Conservation (phyloP, 2,888 invertebrate genomes). For the Pyrgus malvae region DNA sequence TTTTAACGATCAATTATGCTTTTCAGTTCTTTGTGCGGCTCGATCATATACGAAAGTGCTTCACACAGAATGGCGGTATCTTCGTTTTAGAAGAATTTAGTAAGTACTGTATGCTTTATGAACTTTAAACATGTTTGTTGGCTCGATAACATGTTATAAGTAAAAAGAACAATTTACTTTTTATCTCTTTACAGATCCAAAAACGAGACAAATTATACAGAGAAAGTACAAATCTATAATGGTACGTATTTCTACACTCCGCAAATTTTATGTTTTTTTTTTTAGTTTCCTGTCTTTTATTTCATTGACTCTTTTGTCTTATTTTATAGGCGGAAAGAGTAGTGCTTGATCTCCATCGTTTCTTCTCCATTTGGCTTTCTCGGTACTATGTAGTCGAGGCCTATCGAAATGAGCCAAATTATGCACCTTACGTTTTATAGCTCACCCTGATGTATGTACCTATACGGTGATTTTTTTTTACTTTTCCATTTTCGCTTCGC, state of each 20-base stretch:
- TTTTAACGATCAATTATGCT: slow-evolving; percentile 41
- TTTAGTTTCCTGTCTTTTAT: slow-evolving; percentile 40
- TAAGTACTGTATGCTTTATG: slow-evolving; percentile 83
- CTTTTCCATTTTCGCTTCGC: slow-evolving; percentile 45
- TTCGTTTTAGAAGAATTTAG: slow-evolving; percentile 99
- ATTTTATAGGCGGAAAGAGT: slow-evolving; percentile 88
- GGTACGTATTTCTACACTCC: slow-evolving; percentile 85
- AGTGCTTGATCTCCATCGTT: slow-evolving; percentile 89
- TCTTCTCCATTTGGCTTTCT: slow-evolving; percentile 87
- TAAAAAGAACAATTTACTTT: background rate
- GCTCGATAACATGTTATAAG: background rate
- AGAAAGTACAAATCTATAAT: slow-evolving; percentile 98
- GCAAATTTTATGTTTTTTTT: background rate
- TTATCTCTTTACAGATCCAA: slow-evolving; percentile 91
- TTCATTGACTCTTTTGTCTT: slow-evolving; percentile 54
- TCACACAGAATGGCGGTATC: slow-evolving; percentile 99
- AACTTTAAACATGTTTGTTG: background rate
- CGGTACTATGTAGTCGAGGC: slow-evolving; percentile 67
- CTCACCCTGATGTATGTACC: slow-evolving; percentile 70
- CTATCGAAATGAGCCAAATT: slow-evolving; percentile 60
- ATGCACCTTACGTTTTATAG: slow-evolving; percentile 68
- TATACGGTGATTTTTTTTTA: slow-evolving; percentile 45
- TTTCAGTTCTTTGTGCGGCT: slow-evolving; percentile 99
- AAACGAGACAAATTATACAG: slow-evolving; percentile 97
- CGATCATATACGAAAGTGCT: slow-evolving; percentile 99